Base-by-base conservation (phyloP, 64 coral and sea anemone genomes). In the Catalaphyllia jardinei region DNA sequence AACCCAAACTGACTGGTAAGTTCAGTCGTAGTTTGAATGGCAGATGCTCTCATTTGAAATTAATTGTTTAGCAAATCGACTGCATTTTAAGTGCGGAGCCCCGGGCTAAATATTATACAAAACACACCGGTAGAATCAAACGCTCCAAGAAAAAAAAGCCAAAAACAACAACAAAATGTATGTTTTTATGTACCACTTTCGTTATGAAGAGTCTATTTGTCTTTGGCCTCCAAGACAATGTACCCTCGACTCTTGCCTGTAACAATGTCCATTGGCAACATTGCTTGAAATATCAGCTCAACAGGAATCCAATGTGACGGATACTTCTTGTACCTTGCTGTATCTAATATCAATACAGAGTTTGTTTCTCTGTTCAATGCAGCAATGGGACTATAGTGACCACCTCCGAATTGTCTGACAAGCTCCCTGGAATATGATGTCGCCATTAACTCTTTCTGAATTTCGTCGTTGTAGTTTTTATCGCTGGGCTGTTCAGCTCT, bases 251-350 rank as follows among this genome's bases (percentile, higher is more conserved):
- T 96, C 39, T 93, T 89, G 18, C 96, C 96, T 55, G 96, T 98
- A 11, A 20, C 72, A 25, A 42, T 59, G 62, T 98, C 96, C 5
- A 87, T 16, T 46, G 89, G 86, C 29, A 92, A 55, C 96, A 98
- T 93, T 0, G 96, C 79, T 64, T 89, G 57, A 62, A 94, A 98
- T 13, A 94, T 73, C 27, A 94, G 29, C 16, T 91, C 51, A 82
- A 94, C 10, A 38, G 93, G 86, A 22, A 95, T 86, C 96, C 96
- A 98, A 57, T 98, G 86, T 31, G 93, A 93, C 19, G 93, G 93
- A 46, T 98, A 98, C 18, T 95, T 98, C 18, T 95, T 98, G 49
- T 94, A 98, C 15, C 96, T 79, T 59, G 93, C 96, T 35, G 93
- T 94, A 52, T 98, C 96, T n/a, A 98, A 88, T 52, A 98, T 87